Base-by-base conservation (phyloP, 2,797 vertebrate genomes). In the Fistularia tabacaria region DNA sequence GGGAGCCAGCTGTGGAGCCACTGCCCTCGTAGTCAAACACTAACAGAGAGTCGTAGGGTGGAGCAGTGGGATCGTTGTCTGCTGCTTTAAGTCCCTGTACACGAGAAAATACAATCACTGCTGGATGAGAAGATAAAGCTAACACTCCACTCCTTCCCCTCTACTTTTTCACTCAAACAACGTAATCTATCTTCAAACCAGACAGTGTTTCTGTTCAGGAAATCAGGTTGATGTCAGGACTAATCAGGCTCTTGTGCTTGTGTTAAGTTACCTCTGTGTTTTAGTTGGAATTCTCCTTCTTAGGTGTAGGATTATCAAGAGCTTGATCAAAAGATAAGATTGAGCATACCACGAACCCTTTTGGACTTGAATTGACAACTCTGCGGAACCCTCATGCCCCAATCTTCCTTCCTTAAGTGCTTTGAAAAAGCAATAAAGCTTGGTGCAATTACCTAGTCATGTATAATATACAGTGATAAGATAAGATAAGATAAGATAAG, bases 21-120 rank as follows among this genome's bases (percentile, higher is more conserved):
- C 94, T 96, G 79, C 97, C 97, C 86, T 99, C 96, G 6, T 98
- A 98, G 89, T 99, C 97, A 59, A 99, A 99, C 81, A 99, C 97
- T 79, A 99, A 81, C 78, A 99, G 94, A 56, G 97, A 99, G 88
- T 99, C 97, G 37, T 99, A 98, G 0, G 97, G 97, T 0, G 97
- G 97, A 52, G 96, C 96, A 7, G 95, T 97, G 55, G 96, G 95
- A 74, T 99, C 97, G 8, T 95, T 94, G 91, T 99, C 97, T 2
- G 97, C 97, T n/a, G 97, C 96, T 85, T 97, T 97, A 53, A 98
- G 93, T 69, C 97, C 97, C 97, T 99, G 84, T 0, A 14, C 39
- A 42, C 49, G 57, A 64, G 66, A 65, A 59, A 68, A 80, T 14
- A 76, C 68, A 77, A 57, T 44, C 36, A 13, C 4, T 0, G 48